Percentiles rank a stretch among this genome's conserved stretches.
These are phyloP conservation scores for Macroglossus sobrinus DNA, from an alignment of 2,113 vertebrate species.

Conservation along the genomic window DNA sequence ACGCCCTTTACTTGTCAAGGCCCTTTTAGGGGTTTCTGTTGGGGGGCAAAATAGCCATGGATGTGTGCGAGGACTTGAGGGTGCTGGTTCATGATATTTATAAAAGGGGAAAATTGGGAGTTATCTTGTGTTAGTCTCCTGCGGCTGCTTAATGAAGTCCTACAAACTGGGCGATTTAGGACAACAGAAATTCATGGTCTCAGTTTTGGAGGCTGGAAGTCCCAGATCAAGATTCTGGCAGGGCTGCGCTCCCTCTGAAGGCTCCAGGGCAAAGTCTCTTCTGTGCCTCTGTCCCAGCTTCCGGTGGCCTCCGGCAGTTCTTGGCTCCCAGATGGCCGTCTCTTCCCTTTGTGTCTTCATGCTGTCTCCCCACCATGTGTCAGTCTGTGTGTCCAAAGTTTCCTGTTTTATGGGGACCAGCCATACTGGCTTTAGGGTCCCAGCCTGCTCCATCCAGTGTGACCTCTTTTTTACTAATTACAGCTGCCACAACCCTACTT, in stretches of 20 bases:
- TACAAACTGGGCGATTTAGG: neutral
- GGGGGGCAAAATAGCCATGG: too few species aligned
- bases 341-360: neutral
- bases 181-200: neutral
- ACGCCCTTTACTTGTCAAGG: neutral
- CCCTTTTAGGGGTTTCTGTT: neutral
- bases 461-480: neutral
- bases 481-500: neutral
- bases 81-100: neutral
- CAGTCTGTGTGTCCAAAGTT: neutral
- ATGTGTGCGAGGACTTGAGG: neutral
- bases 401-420: neutral
- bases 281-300: neutral
- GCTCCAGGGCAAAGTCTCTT: neutral
- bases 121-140: neutral
- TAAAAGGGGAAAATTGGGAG: too few species aligned
- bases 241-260: neutral
- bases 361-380: neutral
- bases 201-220: neutral
- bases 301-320: neutral
- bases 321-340: neutral
- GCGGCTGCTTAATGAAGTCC: neutral
- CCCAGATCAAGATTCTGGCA: neutral
- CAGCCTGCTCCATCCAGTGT: neutral
- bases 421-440: neutral